Evolutionary conservation across 2,113 vertebrate genomes (phyloP).

Genomic region (Dicaeum eximium): DNA sequence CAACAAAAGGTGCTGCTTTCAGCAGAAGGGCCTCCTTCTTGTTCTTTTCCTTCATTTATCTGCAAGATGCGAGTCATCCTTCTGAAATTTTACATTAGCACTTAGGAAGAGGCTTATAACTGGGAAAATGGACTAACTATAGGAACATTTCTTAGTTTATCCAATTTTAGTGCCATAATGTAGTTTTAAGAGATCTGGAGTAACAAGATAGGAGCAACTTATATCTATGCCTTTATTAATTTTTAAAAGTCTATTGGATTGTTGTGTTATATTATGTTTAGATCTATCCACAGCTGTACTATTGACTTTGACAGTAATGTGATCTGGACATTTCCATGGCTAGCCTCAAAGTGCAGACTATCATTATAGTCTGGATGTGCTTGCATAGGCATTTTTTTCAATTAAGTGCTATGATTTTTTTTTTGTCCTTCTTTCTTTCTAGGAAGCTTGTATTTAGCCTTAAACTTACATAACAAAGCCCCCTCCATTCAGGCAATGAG

Average conservation of each 20-base stretch:
- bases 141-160: not conserved
- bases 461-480: not conserved
- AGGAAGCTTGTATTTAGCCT: not conserved
- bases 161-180: conserved; percentile 30
- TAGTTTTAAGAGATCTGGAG: conserved; percentile 5
- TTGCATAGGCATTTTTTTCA: not conserved
- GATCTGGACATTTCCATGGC: conserved; percentile 33
- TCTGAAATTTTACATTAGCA: not conserved
- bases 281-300: not conserved
- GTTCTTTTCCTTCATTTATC: not conserved
- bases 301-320: conserved; percentile 64
- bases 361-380: conserved; percentile 6
- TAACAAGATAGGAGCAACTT: conserved; percentile 31
- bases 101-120: not conserved
- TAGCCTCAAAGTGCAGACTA: conserved; percentile 18
- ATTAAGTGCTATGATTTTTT: not conserved
- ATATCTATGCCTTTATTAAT: not conserved
- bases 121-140: not conserved
- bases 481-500: not conserved
- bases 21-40: not conserved
- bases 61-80: not conserved
- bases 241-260: conserved; percentile 49
- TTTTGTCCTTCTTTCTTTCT: not conserved
- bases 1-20: not conserved
- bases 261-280: conserved; percentile 45